Conservation (phyloP, 2,888 invertebrate species). For the Syritta pipiens region DNA sequence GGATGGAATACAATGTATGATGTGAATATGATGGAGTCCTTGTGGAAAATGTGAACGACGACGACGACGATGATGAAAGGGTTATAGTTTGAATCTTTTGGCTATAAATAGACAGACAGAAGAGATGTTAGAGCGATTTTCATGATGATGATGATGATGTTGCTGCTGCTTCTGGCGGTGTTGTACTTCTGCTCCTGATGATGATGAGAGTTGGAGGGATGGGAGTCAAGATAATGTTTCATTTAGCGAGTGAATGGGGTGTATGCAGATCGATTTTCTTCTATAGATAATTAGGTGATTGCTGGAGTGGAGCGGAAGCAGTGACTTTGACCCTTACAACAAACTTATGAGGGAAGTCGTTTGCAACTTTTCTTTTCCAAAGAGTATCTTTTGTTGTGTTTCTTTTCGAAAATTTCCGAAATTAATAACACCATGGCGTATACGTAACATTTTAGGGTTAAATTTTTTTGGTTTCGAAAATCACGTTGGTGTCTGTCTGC, state of each 20-base stretch:
- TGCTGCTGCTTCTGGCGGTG: no score
- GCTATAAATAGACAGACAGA: slow-evolving; percentile 21
- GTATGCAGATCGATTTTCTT: slow-evolving; percentile 6
- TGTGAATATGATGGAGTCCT: slow-evolving; percentile 32
- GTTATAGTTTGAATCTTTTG: slow-evolving; percentile 16
- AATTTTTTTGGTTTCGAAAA: no score
- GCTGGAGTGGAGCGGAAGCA: no score
- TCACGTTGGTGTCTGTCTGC: no score
- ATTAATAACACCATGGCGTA: no score
- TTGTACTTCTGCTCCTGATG: no score
- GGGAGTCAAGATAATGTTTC: slow-evolving; percentile 15
- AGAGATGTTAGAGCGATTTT: slow-evolving; percentile 7
- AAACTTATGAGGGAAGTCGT: no score
- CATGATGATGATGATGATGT: slow-evolving; percentile 18
- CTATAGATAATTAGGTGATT: slow-evolving; percentile 4
- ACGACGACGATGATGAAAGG: slow-evolving; percentile 21
- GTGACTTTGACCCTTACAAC: no score
- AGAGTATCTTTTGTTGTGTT: no score
- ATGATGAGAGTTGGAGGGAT: neutral
- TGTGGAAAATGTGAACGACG: slow-evolving; percentile 28
- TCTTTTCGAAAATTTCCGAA: no score
- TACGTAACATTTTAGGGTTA: no score
- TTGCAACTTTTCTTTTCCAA: no score
- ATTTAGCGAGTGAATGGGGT: neutral
- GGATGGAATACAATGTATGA: slow-evolving; percentile 1